Evolutionary conservation across 64 coral and sea anemone species (phyloP), one percentile per base, ranked within the genome.

Genomic region (Montipora capricornis): DNA sequence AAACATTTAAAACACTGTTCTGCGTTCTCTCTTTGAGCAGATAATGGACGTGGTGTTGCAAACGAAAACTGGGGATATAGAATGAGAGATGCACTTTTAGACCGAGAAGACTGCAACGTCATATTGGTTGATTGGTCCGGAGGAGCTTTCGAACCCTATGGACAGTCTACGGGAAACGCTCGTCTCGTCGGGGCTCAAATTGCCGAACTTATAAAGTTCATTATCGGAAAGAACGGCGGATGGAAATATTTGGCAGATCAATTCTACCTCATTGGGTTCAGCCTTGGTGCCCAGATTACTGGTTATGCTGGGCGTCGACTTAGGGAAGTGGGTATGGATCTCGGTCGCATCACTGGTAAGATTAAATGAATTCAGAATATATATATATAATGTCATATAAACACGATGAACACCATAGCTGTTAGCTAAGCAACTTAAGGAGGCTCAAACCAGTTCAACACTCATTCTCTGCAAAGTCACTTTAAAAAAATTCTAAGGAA

Each of bases 61-160:
- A 57, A 67, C 7, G 68, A 10, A 6, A 58, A 76, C 49, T 94
- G 92, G 92, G 86, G 86, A 6, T 1, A 51, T 5, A 7, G 14
- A 9, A 90, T 95, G 45, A 95, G 90, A 60, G 70, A 95, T 76
- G 83, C 73, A 8, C 48, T 95, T 49, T 59, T 94, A 1, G 5
- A 47, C 0, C 84, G 90, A n/a, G 88, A 90, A 37, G 74, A 87
- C 14, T 50, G 75, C 26, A 95, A 95, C 44, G 89, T 95, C 6
- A 77, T 95, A 20, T 87, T 91, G 44, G 89, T 91, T 11, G 88
- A 95, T 51, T 95, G 94, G 94, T 86, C 78, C 29, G 47, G 70
- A 67, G 94, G 94, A 0, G 81, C 94, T 9, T 87, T 29, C 8
- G 12, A 80, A 47, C 9, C 75, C 20, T 95, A 95, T 60, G 47